Percentiles rank a stretch among this genome's conserved stretches.
Evolutionary conservation across 1,140 invertebrate species (phyloP).

Genomic region (Cepaea nemoralis): DNA sequence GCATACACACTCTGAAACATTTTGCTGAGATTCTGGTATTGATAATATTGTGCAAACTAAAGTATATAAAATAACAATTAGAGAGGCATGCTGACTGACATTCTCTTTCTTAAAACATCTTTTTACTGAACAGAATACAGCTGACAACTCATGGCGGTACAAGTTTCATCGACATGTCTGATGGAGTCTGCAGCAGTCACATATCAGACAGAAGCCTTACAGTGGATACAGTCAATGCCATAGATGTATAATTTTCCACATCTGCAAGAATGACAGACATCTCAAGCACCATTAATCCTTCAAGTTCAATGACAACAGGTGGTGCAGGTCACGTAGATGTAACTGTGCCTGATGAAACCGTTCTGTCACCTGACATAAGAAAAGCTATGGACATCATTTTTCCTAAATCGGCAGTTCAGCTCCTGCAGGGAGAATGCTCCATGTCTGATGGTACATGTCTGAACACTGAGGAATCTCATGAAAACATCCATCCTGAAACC

Average conservation of each 20-base stretch:
- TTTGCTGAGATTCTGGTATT: not conserved
- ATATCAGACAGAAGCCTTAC: not conserved
- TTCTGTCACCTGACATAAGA: constrained; percentile 14
- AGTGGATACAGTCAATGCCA: not conserved
- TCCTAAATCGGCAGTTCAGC: constrained; percentile 6
- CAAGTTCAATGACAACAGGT: not conserved
- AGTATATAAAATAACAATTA: not conserved
- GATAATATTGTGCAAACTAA: not conserved
- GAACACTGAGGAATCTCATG: not conserved
- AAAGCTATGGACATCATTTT: constrained; percentile 28
- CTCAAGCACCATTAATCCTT: not conserved
- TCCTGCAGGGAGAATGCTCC: not conserved
- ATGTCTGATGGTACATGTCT: not conserved
- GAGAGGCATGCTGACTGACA: not conserved
- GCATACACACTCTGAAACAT: not conserved
- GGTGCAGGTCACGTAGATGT: not conserved
- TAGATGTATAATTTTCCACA: not conserved
- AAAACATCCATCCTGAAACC: not conserved
- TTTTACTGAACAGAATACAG: not conserved
- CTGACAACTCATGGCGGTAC: not conserved
- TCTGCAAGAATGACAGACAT: constrained; percentile 2
- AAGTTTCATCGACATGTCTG: not conserved
- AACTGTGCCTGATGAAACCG: not conserved
- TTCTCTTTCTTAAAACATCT: not conserved
- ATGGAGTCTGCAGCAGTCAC: not conserved